Conservation (phyloP, 2,797 vertebrate species). For the Danio aesculapii region DNA sequence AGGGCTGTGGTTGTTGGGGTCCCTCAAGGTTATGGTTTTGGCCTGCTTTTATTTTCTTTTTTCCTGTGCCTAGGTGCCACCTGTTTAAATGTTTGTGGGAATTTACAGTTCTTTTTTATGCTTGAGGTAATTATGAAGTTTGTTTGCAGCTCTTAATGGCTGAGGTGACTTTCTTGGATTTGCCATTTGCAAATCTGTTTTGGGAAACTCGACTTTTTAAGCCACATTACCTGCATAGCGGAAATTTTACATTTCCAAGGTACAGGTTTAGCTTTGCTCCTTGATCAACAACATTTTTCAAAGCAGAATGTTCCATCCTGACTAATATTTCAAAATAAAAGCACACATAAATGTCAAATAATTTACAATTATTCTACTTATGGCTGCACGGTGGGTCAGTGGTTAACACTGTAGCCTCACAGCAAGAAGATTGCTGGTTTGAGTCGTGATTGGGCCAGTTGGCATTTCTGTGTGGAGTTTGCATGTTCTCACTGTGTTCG, state of each 20-base stretch:
- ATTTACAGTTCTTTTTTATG: conserved; percentile 6
- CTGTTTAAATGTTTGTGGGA: conserved; percentile 16
- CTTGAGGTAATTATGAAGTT: not conserved
- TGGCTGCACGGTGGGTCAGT: too few species aligned
- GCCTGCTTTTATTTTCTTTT: conserved; percentile 4
- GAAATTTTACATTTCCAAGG: conserved; percentile 8
- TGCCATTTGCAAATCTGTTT: conserved; percentile 21
- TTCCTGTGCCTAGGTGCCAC: not conserved
- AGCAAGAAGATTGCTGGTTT: too few species aligned
- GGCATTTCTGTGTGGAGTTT: too few species aligned
- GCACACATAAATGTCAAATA: not conserved
- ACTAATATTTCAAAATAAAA: not conserved
- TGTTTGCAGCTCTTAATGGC: conserved; percentile 6
- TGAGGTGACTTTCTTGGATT: conserved; percentile 10
- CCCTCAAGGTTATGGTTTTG: conserved; percentile 35
- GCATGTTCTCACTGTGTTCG: too few species aligned
- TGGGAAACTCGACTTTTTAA: not conserved
- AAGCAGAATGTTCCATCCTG: not conserved
- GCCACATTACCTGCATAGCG: not conserved
- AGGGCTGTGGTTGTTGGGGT: conserved; percentile 30
- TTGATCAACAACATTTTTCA: not conserved
- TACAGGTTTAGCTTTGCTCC: not conserved
- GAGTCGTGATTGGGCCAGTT: too few species aligned
- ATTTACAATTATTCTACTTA: not conserved
- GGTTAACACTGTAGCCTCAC: too few species aligned